Conservation (phyloP, 2,797 vertebrate genomes). For the Megaceryle alcyon region DNA sequence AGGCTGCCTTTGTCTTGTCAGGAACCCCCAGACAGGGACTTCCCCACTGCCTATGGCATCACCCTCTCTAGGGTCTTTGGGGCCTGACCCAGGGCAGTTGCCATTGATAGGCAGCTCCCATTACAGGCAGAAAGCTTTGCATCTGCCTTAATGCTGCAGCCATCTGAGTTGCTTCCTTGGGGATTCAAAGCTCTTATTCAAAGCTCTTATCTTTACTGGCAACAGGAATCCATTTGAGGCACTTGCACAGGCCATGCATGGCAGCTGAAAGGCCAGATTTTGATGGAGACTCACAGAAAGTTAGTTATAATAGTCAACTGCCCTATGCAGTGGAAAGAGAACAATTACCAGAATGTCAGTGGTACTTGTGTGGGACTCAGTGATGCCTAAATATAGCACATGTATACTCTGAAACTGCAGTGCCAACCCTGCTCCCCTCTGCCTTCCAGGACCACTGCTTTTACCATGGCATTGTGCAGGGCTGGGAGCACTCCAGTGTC, state of each 20-base stretch:
- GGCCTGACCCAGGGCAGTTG: not conserved
- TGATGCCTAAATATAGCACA: not conserved
- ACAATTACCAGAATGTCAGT: not conserved
- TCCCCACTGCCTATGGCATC: not conserved
- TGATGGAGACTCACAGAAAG: not conserved
- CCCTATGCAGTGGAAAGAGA: not conserved
- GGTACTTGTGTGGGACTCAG: not conserved
- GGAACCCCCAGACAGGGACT: not conserved
- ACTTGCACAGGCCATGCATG: rapidly evolving
- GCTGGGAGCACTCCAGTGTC: constrained; percentile 83
- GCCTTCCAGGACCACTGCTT: constrained; percentile 90
- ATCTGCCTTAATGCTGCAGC: not conserved
- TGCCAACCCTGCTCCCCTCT: constrained; percentile 30
- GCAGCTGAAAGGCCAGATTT: not conserved
- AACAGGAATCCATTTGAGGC: not conserved
- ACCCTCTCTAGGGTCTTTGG: not conserved
- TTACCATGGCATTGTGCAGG: constrained; percentile 89
- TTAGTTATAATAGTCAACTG: not conserved
- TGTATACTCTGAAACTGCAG: rapidly evolving
- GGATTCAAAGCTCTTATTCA: not conserved
- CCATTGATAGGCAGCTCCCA: not conserved
- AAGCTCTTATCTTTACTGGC: not conserved
- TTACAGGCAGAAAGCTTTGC: not conserved
- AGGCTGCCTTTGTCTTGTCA: constrained; percentile 32
- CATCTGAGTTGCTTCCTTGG: not conserved